Conservation (phyloP, 2,888 invertebrate species). For the Epirrhoe tristata region DNA sequence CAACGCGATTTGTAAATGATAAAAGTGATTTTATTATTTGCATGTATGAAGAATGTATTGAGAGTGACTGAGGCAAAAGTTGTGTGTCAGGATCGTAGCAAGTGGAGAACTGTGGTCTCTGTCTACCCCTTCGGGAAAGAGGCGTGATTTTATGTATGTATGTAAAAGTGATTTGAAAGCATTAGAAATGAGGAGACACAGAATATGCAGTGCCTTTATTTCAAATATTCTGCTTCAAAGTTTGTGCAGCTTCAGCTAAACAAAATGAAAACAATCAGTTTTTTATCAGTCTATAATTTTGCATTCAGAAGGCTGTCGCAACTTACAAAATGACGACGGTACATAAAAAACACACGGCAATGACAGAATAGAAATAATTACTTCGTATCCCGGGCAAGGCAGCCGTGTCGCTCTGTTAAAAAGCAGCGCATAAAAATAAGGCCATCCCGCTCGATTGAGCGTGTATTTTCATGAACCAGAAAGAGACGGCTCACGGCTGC, state of each 20-base stretch:
- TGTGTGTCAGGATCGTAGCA: too few relatives aligned
- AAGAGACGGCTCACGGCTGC: conserved; percentile 72
- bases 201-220: neutral
- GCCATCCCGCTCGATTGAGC: conserved; percentile 60
- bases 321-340: conserved; percentile 66
- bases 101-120: too few relatives aligned
- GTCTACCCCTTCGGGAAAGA: too few relatives aligned
- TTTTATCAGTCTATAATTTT: neutral
- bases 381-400: conserved; percentile 84
- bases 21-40: too few relatives aligned
- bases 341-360: conserved; percentile 83
- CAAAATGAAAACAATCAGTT: neutral
- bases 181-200: neutral
- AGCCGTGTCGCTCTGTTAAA: conserved; percentile 63
- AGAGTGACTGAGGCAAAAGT: too few relatives aligned
- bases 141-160: too few relatives aligned
- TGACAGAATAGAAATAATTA: conserved; percentile 86
- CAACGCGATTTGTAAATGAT: too few relatives aligned
- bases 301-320: conserved; percentile 44
- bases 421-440: conserved; percentile 59
- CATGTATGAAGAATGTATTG: too few relatives aligned
- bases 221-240: neutral
- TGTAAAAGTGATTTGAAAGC: too few relatives aligned
- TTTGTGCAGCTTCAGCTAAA: neutral
- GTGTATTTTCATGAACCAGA: conserved; percentile 55